Evolutionary conservation across 2,797 vertebrate species (phyloP).

Genomic region (Intellagama lesueurii): DNA sequence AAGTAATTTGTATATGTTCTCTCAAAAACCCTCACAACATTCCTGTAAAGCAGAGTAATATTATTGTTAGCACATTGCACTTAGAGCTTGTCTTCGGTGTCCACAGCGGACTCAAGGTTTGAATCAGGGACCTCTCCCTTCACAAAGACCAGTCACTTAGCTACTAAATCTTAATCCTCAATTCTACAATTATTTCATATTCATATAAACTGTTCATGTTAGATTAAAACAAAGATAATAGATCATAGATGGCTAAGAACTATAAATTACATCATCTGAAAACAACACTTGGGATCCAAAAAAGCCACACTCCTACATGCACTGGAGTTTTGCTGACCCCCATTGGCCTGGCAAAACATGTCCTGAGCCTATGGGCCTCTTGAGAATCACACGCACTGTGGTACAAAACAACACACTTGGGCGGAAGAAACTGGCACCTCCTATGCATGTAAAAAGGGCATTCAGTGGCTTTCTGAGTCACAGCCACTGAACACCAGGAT

Average conservation of each 20-base stretch:
- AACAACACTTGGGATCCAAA: not conserved
- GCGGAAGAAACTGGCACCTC: not conserved
- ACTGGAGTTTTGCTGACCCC: not conserved
- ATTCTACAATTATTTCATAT: not conserved
- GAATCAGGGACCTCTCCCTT: not conserved
- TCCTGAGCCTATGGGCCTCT: not conserved
- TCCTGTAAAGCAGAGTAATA: not conserved
- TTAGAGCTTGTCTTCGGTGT: no score
- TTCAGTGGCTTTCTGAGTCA: not conserved
- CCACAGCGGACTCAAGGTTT: not conserved
- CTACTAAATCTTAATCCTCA: not conserved
- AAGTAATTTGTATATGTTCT: not conserved
- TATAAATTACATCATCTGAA: not conserved
- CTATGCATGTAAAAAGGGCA: not conserved
- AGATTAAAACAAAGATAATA: not conserved
- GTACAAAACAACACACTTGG: not conserved
- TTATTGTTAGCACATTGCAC: not conserved
- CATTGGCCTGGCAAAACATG: no score
- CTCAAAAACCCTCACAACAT: not conserved
- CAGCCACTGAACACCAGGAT: not conserved
- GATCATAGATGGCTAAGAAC: not conserved
- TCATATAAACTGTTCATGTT: not conserved
- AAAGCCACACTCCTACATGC: not conserved
- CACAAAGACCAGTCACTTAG: not conserved
- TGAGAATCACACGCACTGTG: not conserved